Base-by-base conservation (phyloP, 2,113 vertebrate genomes). In the Fregetta grallaria region DNA sequence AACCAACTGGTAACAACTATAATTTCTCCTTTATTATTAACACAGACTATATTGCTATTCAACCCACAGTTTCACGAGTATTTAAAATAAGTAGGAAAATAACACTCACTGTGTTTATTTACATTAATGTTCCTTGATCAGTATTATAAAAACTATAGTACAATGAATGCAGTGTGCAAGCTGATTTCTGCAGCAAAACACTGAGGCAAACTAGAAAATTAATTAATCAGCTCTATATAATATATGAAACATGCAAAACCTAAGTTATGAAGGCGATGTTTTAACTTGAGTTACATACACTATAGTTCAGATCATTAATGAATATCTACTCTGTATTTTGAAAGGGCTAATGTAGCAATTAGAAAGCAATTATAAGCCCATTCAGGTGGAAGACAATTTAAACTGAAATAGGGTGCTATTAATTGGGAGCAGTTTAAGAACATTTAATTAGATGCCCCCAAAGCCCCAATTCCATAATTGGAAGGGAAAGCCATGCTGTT, bases 351-450 rank as follows among this genome's bases (percentile, higher is more conserved):
- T 32, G 47, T 82, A 38, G 32, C 63, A 94, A 90, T 92, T 92
- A 96, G 67, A 88, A 95, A 88, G 53, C 45, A 94, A 86, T 94
- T 94, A 86, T 36, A 88, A 86, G 11, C 8, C n/a, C 55, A 58
- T 90, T 88, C 88, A 93, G 47, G 82, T 93, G 50, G 53, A 96
- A 95, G 67, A 92, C 78, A 95, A 86, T 88, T 90, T 94, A 58
- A 83, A 83, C 27, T 70, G 50, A 90, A 96, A 79, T 53, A 90
- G 20, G 71, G 40, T 82, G 12, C 59, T 92, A 87, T 87, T 93
- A 95, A 96, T 71, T 77, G n/a, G 59, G 67, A 94, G 53, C 66
- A 52, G 36, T 80, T 91, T 73, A 86, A 62, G 75, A 83, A 77
- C 32, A 47, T 83, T 92, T 94, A 94, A 92, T 94, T 90, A 79